Evolutionary conservation across 2,888 invertebrate species (phyloP), one percentile per base, ranked within the genome.

Genomic region (Protodeltote pygarga): DNA sequence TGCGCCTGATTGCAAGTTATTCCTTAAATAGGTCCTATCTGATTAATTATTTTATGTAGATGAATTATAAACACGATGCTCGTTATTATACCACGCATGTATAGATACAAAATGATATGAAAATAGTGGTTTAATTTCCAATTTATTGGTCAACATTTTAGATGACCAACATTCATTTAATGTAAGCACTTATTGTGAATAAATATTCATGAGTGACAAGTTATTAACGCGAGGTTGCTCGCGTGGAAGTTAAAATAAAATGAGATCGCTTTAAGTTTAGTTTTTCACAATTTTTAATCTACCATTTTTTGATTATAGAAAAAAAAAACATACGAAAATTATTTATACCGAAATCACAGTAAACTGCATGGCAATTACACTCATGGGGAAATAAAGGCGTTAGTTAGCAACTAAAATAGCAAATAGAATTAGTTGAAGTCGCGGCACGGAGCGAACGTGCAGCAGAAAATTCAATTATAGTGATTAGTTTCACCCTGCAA

Each of bases 401-500:
- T 81, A 77, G 75, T 78, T 78, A 77, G 65, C 66, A 81, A 81
- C 78, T 81, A 77, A 83, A 82, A 78, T 60, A 67, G 70, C 62
- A 78, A 82, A 87, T 78, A 78, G 71, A 83, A 87, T 87, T 84
- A 87, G 74, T 71, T 77, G 77, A 84, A 88, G 86, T 86, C 85
- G 67, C 79, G 71, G 77, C 86, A 86, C 85, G 85, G 55, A 75
- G 69, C 72, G 75, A 76, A 77, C 75, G 73, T 79, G 81, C 79
- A 72, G 79, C 81, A 81, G 82, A 79, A 83, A 87, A 89, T 89
- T 82, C 85, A 86, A 88, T 88, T 85, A 83, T 70, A 76, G 79
- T 84, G 83, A 88, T 89, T 88, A 89, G 84, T 85, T 84, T 81
- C 79, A 77, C 81, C 85, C 78, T 81, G 84, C 81, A 82, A 83